Conservation (phyloP, 2,113 vertebrate species). For the Glareola pratincola region DNA sequence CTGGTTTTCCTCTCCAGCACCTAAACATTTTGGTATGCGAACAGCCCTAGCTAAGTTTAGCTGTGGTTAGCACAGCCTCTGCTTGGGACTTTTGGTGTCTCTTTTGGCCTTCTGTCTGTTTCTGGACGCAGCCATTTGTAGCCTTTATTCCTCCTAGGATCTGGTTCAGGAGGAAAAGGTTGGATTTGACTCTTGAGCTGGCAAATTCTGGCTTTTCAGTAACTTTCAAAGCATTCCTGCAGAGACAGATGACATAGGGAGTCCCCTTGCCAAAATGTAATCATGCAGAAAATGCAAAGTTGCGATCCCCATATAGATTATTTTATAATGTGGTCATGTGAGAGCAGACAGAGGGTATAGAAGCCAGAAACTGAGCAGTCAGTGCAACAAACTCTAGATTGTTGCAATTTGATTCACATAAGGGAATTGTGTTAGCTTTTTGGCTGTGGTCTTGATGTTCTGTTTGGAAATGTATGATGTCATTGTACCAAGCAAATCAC, state of each 20-base stretch:
- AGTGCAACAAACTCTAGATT: slow-evolving; percentile 61
- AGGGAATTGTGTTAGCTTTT: slow-evolving; percentile 66
- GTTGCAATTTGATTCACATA: slow-evolving; percentile 72
- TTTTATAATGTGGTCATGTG: slow-evolving; percentile 69
- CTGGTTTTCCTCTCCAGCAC: neutral
- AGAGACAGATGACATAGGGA: slow-evolving; percentile 52
- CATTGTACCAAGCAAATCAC: slow-evolving; percentile 71
- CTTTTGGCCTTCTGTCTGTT: neutral
- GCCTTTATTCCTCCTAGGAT: neutral
- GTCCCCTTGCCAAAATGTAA: slow-evolving; percentile 73
- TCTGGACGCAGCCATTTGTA: neutral
- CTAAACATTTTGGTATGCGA: neutral
- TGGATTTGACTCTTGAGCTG: slow-evolving; percentile 40
- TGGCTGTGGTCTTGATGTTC: slow-evolving; percentile 55
- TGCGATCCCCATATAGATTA: slow-evolving; percentile 72
- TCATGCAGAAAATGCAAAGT: slow-evolving; percentile 76
- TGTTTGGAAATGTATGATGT: slow-evolving; percentile 76
- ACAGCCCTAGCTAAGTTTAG: neutral
- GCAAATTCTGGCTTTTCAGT: slow-evolving; percentile 57
- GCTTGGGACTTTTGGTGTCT: neutral
- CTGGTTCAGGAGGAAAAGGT: neutral
- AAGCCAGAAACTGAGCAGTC: slow-evolving; percentile 51
- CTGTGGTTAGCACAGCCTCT: neutral
- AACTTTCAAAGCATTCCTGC: slow-evolving; percentile 72
- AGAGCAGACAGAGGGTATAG: slow-evolving; percentile 38